Conservation (phyloP, 2,888 invertebrate genomes). For the Patella caerulea region DNA sequence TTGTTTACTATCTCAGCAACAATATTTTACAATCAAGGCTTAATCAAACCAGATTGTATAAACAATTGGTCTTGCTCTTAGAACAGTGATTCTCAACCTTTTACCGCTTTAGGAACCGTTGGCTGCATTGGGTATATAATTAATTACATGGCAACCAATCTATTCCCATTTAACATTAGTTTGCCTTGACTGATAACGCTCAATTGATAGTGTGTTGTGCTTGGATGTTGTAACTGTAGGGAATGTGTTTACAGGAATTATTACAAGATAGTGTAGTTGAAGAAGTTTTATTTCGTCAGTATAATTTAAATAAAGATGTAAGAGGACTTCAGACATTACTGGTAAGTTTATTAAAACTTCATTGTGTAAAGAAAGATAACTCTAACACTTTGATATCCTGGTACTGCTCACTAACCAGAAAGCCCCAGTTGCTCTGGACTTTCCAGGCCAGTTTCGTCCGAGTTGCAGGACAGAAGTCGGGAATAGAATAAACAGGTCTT, state of each 20-base stretch:
- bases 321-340: constrained; percentile 79
- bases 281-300: constrained; percentile 78
- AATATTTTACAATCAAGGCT: too few relatives aligned
- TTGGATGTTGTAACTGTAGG: too few relatives aligned
- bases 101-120: neutral
- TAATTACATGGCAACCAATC: neutral
- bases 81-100: neutral
- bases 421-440: too few relatives aligned
- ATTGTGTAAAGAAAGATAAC: neutral
- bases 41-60: too few relatives aligned
- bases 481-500: too few relatives aligned
- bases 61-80: too few relatives aligned
- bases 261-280: constrained; percentile 75
- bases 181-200: too few relatives aligned
- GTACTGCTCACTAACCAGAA: too few relatives aligned
- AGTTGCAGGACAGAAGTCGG: too few relatives aligned
- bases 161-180: constrained; percentile 5
- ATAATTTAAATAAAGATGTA: constrained; percentile 79
- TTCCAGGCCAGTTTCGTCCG: too few relatives aligned
- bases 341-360: constrained; percentile 73
- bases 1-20: too few relatives aligned
- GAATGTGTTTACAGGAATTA: constrained; percentile 64
- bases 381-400: neutral
- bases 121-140: neutral
- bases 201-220: too few relatives aligned